Evolutionary conservation across 2,113 vertebrate species (phyloP).

Genomic region (Penelope pileata): DNA sequence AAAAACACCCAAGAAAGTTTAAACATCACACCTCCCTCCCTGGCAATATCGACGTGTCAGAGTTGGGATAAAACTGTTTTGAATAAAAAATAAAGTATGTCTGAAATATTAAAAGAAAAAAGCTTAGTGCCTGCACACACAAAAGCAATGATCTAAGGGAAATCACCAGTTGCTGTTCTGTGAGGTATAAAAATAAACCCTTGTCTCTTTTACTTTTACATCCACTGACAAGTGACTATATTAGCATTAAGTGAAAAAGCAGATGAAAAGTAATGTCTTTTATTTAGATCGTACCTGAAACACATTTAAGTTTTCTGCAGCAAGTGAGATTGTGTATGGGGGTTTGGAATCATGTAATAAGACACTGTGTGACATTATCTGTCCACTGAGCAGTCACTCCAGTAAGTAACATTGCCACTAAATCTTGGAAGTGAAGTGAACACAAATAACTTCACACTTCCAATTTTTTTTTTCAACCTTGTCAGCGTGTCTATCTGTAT

Average conservation of each 20-base stretch:
- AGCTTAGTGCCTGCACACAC: conserved; percentile 54
- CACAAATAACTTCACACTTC: conserved; percentile 48
- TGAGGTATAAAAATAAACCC: conserved; percentile 76
- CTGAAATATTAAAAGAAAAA: conserved; percentile 72
- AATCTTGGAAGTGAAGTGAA: conserved; percentile 50
- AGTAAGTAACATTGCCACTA: conserved; percentile 47
- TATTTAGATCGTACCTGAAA: conserved; percentile 74
- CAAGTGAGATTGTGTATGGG: conserved; percentile 54
- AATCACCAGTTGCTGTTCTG: conserved; percentile 72
- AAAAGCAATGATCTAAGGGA: conserved; percentile 73
- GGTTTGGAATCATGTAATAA: conserved; percentile 66
- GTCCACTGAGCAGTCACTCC: conserved; percentile 58
- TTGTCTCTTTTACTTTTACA: conserved; percentile 70
- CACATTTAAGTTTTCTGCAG: conserved; percentile 66
- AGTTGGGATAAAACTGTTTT: conserved; percentile 64
- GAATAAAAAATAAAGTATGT: conserved; percentile 70
- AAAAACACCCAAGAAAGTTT: background rate
- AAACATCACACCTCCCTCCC: conserved; percentile 32
- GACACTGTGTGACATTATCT: conserved; percentile 68
- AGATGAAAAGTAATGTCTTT: conserved; percentile 75
- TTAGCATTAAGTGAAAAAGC: conserved; percentile 77
- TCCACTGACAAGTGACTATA: conserved; percentile 74
- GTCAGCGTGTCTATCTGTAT: conserved; percentile 36
- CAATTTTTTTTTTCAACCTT: background rate
- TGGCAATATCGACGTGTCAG: conserved; percentile 41